phyloP scores from a whole-genome alignment of 2,888 invertebrate species.

The Aporophyla nigra region DNA sequence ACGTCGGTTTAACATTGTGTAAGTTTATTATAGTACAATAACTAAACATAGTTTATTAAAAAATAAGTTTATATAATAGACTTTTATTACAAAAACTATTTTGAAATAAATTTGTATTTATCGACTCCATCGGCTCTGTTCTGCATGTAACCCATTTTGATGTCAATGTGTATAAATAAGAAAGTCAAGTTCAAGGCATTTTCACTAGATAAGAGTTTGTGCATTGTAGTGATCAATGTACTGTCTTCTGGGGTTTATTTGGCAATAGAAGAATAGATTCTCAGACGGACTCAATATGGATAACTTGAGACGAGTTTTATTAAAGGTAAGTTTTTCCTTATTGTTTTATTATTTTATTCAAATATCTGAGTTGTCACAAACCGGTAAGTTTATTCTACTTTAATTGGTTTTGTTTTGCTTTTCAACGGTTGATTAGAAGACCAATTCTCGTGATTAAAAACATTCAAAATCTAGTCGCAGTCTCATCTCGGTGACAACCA shows the following conservation, averaged over 20 bases:
- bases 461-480: too few species aligned
- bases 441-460: too few species aligned
- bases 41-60: too few species aligned
- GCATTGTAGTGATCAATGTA: constrained; percentile 11
- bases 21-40: too few species aligned
- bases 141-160: constrained; percentile 67
- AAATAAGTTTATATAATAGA: too few species aligned
- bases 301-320: constrained; percentile 70
- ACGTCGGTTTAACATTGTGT: too few species aligned
- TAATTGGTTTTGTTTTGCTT: not conserved
- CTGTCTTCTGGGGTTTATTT: not conserved
- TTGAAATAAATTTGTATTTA: too few species aligned
- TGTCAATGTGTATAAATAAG: constrained; percentile 75
- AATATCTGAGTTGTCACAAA: not conserved
- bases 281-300: constrained; percentile 69
- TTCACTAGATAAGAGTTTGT: constrained; percentile 67
- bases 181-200: constrained; percentile 82
- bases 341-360: constrained; percentile 25
- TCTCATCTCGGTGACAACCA: too few species aligned
- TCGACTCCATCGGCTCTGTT: constrained; percentile 69
- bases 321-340: constrained; percentile 74
- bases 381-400: not conserved
- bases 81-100: too few species aligned
- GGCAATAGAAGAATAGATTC: not conserved
- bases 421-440: too few species aligned